These are phyloP conservation scores for Corvus moneduloides DNA, from an alignment of 2,113 vertebrate genomes.

Conservation along the genomic window DNA sequence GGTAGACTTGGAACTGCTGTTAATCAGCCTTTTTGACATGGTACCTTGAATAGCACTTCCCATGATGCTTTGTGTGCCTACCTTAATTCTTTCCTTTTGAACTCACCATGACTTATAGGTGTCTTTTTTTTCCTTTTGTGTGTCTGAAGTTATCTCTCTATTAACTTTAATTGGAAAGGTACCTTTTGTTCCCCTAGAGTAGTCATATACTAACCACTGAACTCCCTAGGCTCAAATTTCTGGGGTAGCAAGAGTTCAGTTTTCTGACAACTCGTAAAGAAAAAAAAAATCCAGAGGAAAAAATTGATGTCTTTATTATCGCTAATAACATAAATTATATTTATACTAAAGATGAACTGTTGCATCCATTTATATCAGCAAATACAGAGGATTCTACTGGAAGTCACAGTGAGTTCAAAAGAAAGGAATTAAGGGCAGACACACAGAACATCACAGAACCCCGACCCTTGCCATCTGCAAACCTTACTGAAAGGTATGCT, in stretches of 20 bases:
- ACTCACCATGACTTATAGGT: constrained; percentile 79
- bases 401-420: constrained; percentile 62
- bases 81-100: constrained; percentile 82
- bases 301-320: constrained; percentile 21
- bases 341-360: neutral
- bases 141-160: constrained; percentile 81
- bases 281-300: constrained; percentile 8
- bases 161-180: constrained; percentile 84
- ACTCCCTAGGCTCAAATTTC: constrained; percentile 75
- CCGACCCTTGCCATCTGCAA: neutral
- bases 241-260: constrained; percentile 73
- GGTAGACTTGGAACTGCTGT: constrained; percentile 77
- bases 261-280: constrained; percentile 54
- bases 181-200: constrained; percentile 76
- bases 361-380: neutral
- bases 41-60: constrained; percentile 82
- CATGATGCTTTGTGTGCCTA: constrained; percentile 79
- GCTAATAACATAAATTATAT: constrained; percentile 25
- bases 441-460: constrained; percentile 42
- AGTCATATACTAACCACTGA: constrained; percentile 75
- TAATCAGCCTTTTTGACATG: constrained; percentile 82
- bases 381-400: neutral
- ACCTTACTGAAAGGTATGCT: neutral
- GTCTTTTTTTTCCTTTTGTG: constrained; percentile 78
- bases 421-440: constrained; percentile 50